Evolutionary conservation across 2,797 vertebrate species (phyloP).

Genomic region (Limnodromus scolopaceus): DNA sequence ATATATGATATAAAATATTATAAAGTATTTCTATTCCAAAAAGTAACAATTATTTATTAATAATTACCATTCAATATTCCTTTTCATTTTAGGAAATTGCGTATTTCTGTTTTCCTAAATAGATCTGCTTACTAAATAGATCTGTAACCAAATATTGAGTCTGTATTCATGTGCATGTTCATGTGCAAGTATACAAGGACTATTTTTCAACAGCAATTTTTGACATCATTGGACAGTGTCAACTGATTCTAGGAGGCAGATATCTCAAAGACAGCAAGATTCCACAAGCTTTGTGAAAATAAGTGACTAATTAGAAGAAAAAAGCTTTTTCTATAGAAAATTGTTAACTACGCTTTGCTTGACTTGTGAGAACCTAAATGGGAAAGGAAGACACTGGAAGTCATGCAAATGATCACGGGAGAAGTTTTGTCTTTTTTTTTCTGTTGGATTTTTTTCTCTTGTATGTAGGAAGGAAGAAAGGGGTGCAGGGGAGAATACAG

Average conservation of each 20-base stretch:
- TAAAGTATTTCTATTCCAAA: neutral
- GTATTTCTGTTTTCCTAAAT: neutral
- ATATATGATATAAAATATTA: neutral
- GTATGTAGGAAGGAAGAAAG: neutral
- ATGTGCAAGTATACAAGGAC: neutral
- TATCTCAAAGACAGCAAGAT: neutral
- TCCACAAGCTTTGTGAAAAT: neutral
- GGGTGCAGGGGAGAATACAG: rapidly evolving
- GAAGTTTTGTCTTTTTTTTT: neutral
- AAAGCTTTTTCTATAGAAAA: neutral
- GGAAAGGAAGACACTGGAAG: neutral
- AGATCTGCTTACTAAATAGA: neutral
- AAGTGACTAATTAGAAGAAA: neutral
- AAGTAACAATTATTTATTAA: neutral
- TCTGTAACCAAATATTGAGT: neutral
- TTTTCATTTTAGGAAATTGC: rapidly evolving
- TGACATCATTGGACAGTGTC: neutral
- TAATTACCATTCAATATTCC: neutral
- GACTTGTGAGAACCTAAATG: neutral
- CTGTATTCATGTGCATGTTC: neutral
- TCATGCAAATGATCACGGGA: neutral
- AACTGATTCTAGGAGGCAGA: neutral
- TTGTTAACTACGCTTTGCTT: neutral
- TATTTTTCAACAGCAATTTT: neutral
- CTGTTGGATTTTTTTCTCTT: neutral